Base-by-base conservation (phyloP, 2,888 invertebrate genomes). In the Buathra laborator region DNA sequence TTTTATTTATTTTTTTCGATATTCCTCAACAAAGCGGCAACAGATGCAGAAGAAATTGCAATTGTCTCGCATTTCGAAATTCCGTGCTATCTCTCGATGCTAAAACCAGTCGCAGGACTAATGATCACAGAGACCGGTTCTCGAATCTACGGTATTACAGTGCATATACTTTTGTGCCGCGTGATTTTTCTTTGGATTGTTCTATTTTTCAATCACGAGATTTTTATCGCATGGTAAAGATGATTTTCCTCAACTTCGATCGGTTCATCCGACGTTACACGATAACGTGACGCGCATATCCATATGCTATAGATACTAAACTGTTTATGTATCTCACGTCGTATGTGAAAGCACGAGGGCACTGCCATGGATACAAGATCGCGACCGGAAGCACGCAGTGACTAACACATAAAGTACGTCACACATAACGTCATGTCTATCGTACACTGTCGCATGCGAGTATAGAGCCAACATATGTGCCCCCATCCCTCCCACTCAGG, bases 321-420 rank as follows among this genome's bases (percentile, higher is more conserved):
- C 19, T 32, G 43, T 74, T 67, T 64, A 12, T 32, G 68, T 64
- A 29, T 44, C 19, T 46, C 32, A 16, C 16, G n/a, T 43, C 14
- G 46, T 43, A 16, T 70, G 43, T 44, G 43, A 53, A 74, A 64
- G 43, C 78, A 70, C 79, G 75, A 75, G 64, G 75, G 59, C 78
- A 75, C 37, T 71, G 66, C 64, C 71, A 51, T 80, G 56, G 66
- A 71, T 46, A 51, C 53, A 76, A 84, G 67, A 19, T 83, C 67
- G 24, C 64, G 75, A 24, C 83, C 83, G 83, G 80, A 84, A 80
- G 79, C 79, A 62, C 77, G 19, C 51, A 75, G 64, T 66, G 72
- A 82, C 82, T 77, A 77, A 82, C 82, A 64, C 37, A 37, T 37
- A 37, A 37, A 37, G 7, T 24, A 37, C 44, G 66, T 19, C 16